A percentile compares a stretch with the other conserved stretches of the same genome.
These are phyloP conservation scores for Pseudochaenichthys georgianus DNA, from an alignment of 2,797 vertebrate genomes.

Conservation along the genomic window DNA sequence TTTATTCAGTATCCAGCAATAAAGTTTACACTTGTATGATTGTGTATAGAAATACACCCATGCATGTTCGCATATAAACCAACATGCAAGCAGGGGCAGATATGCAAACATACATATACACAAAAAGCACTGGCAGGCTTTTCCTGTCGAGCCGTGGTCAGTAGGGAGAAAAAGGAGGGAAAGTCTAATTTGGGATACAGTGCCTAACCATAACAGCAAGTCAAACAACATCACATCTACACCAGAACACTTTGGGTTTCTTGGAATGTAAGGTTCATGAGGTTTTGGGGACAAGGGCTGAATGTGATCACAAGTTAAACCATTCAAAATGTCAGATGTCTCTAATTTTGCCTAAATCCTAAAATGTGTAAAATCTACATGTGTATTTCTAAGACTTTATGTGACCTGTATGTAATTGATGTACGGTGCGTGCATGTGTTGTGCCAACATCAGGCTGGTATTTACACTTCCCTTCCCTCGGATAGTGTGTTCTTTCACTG, in stretches of 20 bases:
- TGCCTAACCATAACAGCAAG: constrained; percentile 64
- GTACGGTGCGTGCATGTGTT: constrained; percentile 53
- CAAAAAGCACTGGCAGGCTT: constrained; percentile 47
- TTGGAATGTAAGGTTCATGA: constrained; percentile 55
- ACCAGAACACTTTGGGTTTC: constrained; percentile 49
- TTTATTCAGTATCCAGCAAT: constrained; percentile 16
- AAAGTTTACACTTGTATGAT: constrained; percentile 24
- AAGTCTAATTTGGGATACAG: constrained; percentile 67
- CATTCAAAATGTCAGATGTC: constrained; percentile 14
- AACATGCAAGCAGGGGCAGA: constrained; percentile 7
- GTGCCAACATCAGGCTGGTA: constrained; percentile 76
- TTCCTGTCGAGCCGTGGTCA: constrained; percentile 69
- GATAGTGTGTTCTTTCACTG: constrained; percentile 78
- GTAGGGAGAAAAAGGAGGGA: constrained; percentile 41
- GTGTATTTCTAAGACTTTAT: constrained; percentile 54
- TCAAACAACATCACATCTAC: constrained; percentile 67
- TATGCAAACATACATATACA: constrained; percentile 36
- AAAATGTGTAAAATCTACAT: constrained; percentile 21
- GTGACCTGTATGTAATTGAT: constrained; percentile 39
- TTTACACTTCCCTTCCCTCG: constrained; percentile 75
- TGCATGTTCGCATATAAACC: constrained; percentile 40
- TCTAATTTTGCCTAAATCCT: constrained; percentile 5
- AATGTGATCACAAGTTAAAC: constrained; percentile 8
- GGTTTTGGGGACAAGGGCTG: constrained; percentile 27
- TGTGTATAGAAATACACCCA: constrained; percentile 31